Base-by-base conservation (phyloP, 2,113 vertebrate species). In the Pyrgilauda ruficollis region DNA sequence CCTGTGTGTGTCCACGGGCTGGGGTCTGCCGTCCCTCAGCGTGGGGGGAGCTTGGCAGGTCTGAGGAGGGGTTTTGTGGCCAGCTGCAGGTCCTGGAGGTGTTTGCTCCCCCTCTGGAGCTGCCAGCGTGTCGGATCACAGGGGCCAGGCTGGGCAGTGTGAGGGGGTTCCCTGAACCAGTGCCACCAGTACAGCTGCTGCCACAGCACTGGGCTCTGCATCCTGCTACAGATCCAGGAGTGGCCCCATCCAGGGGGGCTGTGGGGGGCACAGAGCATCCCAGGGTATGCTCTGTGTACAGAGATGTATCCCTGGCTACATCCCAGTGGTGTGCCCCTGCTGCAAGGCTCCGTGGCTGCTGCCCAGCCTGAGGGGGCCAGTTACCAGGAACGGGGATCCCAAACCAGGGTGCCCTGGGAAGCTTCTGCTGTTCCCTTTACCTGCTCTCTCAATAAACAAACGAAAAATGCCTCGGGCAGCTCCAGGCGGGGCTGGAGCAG, bases 21-120 rank as follows among this genome's bases (percentile, higher is more conserved):
- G 68, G 2, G 23, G 23, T 13, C 24, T 73, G 56, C 43, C 0
- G 0, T 3, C 62, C 43, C 0, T 6, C 4, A 2, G 56, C 9
- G 1, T 1, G 33, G 31, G 11, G 47, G 7, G 37, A 44, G 80
- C 15, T 14, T 7, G 31, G 76, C 22, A 33, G 33, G 1, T 5
- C 7, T 24, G 16, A 14, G 63, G 43, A 56, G 23, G 39, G 63
- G 10, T 8, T n/a, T 30, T 35, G 47, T 21, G 63, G 16, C 50
- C 50, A 35, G 21, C 5, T 39, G 35, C 1, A 2, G 22, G 8
- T 31, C 35, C 63, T 19, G 61, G 28, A 26, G 31, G 76, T 1
- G 17, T 67, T 78, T 43, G 35, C 7, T 15, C 17, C 28, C 14
- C 15, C 13, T 69, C 31, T 0, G 13, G 52, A 43, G 2, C 24